Conservation (phyloP, 2,113 vertebrate species). For the Zosterops japonicus region DNA sequence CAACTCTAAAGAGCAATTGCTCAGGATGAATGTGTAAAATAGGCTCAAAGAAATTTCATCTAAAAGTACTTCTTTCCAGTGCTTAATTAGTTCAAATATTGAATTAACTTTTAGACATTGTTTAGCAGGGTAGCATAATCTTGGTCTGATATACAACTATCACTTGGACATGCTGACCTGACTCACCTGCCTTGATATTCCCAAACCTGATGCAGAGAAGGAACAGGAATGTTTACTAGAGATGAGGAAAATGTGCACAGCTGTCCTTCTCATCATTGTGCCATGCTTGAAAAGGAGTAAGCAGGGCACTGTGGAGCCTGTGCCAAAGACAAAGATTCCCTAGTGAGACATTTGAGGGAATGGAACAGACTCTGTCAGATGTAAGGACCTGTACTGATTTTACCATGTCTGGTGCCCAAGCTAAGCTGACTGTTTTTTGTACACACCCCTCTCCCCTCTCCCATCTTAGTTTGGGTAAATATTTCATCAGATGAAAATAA, state of each 20-base stretch:
- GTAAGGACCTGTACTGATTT: not conserved
- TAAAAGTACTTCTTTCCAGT: not conserved
- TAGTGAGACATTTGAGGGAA: not conserved
- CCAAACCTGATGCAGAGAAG: not conserved
- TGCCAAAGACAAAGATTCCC: not conserved
- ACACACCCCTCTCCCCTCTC: rapidly evolving
- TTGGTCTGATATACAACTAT: not conserved
- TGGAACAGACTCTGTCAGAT: not conserved
- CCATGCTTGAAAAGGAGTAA: not conserved
- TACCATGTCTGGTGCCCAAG: not conserved
- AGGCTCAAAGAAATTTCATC: not conserved
- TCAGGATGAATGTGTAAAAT: not conserved
- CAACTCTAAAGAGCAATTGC: not conserved
- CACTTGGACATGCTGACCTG: not conserved
- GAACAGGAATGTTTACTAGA: not conserved
- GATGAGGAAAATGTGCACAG: not conserved
- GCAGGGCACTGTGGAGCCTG: too few species aligned
- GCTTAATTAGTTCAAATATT: not conserved
- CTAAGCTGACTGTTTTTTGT: not conserved
- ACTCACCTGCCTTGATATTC: not conserved
- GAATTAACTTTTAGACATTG: not conserved
- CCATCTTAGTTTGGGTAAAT: not conserved
- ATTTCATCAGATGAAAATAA: not conserved
- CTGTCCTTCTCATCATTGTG: rapidly evolving
- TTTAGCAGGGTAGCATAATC: not conserved